These are phyloP conservation scores for Lutraria lutraria DNA, from an alignment of 2,888 invertebrate species.

Conservation along the genomic window DNA sequence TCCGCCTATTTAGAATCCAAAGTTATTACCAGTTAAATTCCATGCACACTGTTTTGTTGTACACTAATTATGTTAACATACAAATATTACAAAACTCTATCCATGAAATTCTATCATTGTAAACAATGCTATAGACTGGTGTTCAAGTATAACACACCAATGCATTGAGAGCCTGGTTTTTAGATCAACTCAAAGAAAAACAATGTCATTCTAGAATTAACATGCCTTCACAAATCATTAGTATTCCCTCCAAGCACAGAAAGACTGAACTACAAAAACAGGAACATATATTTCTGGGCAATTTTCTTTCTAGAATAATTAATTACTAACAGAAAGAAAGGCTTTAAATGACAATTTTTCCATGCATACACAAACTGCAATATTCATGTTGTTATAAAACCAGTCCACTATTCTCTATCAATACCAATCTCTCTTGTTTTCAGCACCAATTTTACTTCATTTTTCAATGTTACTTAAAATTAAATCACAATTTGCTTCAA, in stretches of 20 bases:
- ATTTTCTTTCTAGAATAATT: neutral
- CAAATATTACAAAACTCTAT: neutral
- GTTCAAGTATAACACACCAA: neutral
- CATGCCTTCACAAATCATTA: conserved; percentile 13
- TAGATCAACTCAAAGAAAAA: conserved; percentile 22
- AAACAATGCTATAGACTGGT: neutral
- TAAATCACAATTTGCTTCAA: neutral
- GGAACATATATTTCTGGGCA: neutral
- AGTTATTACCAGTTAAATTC: conserved; percentile 8
- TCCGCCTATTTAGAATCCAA: neutral
- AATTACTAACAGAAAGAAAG: neutral
- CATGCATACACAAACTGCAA: neutral
- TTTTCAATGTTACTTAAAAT: neutral
- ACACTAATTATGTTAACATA: conserved; percentile 12
- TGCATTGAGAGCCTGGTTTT: neutral
- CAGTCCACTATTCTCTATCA: neutral
- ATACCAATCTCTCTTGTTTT: neutral
- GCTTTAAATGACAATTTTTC: neutral
- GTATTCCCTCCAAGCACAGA: neutral
- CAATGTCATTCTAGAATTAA: conserved; percentile 7
- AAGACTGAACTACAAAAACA: neutral
- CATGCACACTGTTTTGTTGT: neutral
- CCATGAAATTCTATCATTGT: neutral
- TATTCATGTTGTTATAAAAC: neutral
- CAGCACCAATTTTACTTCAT: neutral